A percentile compares a stretch with the other conserved stretches of the same genome.
These are phyloP conservation scores for Virgularia gustaviana DNA, from an alignment of 92 coral and sea anemone species.

Conservation along the genomic window DNA sequence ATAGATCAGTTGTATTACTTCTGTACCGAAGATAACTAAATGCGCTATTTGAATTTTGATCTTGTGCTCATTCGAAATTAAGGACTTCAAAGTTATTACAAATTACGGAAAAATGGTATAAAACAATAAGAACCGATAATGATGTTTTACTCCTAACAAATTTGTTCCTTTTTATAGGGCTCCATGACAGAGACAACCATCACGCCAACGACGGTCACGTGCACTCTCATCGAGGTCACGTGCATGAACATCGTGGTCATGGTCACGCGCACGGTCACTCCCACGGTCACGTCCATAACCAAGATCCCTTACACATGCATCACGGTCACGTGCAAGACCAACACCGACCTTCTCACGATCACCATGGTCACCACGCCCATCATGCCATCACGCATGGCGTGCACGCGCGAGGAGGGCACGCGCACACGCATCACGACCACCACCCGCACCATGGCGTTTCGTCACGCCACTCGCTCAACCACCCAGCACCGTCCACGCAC, in stretches of 20 bases:
- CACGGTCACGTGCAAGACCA: background rate
- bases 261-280: constrained; percentile 36
- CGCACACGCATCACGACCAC: background rate
- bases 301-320: constrained; percentile 21
- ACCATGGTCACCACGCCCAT: background rate
- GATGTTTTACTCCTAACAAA: background rate
- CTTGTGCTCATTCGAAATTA: too few relatives aligned
- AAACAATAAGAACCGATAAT: too few relatives aligned
- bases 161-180: background rate
- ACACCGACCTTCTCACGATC: background rate
- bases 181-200: background rate
- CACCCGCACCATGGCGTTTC: background rate
- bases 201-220: constrained; percentile 34
- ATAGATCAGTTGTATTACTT: too few relatives aligned
- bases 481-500: background rate
- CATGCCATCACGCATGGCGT: background rate
- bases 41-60: too few relatives aligned
- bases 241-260: constrained; percentile 37
- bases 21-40: too few relatives aligned
- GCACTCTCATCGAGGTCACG: constrained; percentile 24
- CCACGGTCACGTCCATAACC: constrained; percentile 46
- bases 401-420: background rate
- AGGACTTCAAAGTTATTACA: too few relatives aligned
- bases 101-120: too few relatives aligned
- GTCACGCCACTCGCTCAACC: background rate